Evolutionary conservation across 2,113 vertebrate species (phyloP), one percentile per base, ranked within the genome.

Genomic region (Acrocephalus kingi): DNA sequence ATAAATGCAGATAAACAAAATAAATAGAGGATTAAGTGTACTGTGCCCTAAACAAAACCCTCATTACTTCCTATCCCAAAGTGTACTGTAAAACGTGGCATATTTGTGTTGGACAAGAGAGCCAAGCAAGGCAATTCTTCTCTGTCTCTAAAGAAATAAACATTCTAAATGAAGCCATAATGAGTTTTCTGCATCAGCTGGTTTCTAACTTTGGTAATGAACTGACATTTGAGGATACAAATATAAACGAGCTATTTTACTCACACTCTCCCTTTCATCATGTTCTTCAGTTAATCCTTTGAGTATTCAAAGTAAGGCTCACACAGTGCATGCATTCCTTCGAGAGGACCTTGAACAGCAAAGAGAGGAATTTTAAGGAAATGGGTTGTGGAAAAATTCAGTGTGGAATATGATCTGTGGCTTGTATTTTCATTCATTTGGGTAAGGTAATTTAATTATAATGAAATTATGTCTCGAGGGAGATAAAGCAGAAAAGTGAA

Each of bases 151-250:
- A 90, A 67, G 83, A 96, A 96, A 87, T 69, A 69, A 87, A 62
- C 85, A 77, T 89, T 91, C 85, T 80, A 94, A 97, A 95, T 87
- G n/a, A 89, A 87, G 94, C 90, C 58, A 46, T 94, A 87, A 88
- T 51, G 78, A 81, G 55, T 93, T 90, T 96, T 92, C 82, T 84
- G 73, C 81, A 92, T 93, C 91, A 93, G 90, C 85, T 94, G 75
- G 51, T 80, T 97, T 96, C 93, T 97, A 95, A 93, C 76, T 97
- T 94, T 78, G 83, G 91, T 91, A 87, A 92, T 91, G 93, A 96
- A 91, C 35, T 96, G 93, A 94, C 96, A 94, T 96, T 96, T 97
- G 80, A 96, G 74, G 66, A 87, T 95, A 86, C 55, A 97, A 85
- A 96, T 81, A 97, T n/a, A 96, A 92, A 73, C 1, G 84, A 81